Base-by-base conservation (phyloP, 2,888 invertebrate genomes). In the Mythimna loreyi region DNA sequence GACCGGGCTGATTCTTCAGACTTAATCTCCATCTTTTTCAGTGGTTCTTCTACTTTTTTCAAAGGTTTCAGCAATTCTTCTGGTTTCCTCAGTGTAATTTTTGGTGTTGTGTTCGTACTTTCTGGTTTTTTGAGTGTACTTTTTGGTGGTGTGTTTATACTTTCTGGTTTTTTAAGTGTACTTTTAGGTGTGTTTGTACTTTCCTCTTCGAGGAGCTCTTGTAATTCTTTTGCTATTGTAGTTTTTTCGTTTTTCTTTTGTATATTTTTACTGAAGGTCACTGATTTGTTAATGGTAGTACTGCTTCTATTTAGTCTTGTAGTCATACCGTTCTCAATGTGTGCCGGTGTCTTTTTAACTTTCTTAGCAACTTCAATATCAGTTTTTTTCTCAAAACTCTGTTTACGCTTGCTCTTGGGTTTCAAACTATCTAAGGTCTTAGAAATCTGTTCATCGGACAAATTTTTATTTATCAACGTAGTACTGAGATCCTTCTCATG, bases 401-500 rank as follows among this genome's bases (percentile, higher is more conserved):
- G 61, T 57, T 86, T 83, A 2, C 85, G 70, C 75, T 78, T 78
- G n/a, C 19, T 49, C 19, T 52, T 66, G 0, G 59, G 30, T 59
- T 66, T 72, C 16, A 61, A 63, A 3, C 40, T 61, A 23, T 55
- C 80, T 49, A 78, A 9, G 1, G 30, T 47, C 2, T 53, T 63
- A 0, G 75, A 36, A 23, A 78, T 78, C n/a, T 78, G 77, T 2
- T 55, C 59, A 9, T 78, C 80, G 79, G 71, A 86, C 64, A 16
- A 74, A 62, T 28, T 92, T 91, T 74, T 93, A 82, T 19, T 80
- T 68, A 45, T 91, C 88, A 0, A 55, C 0, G 23, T 13, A 0
- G 40, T n/a, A 7, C 73, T 75, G 0, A 85, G 80, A 0, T 87
- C 86, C 11, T 86, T 86, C 0, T 75, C 73, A 0, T 63, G 16